Base-by-base conservation (phyloP, 2,113 vertebrate species). In the Alligator sinensis region DNA sequence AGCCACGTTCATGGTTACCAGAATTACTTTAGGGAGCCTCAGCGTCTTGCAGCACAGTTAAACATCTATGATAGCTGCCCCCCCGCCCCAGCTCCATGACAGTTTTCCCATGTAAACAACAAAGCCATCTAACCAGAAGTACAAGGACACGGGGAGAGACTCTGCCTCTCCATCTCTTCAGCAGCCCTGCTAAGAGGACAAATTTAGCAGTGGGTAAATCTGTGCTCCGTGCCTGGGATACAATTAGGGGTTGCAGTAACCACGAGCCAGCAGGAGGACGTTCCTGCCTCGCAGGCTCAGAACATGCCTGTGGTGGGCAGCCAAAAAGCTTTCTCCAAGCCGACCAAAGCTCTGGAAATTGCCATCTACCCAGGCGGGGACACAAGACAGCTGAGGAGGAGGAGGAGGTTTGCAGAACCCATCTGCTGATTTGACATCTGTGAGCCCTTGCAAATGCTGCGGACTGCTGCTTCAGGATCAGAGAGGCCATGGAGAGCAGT, bases 131-230 rank as follows among this genome's bases (percentile, higher is more conserved):
- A 66, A 60, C 74, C 38, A 62, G 34, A 27, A 47, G 11, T 10
- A 30, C 54, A 68, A 80, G 27, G 58, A n/a, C 70, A 80, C 9
- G 55, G 85, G 57, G 4, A 28, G 88, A 85, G 66, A 34, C 59
- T 27, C 57, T 59, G 16, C 0, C 0, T n/a, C 81, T 18, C 34
- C 2, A 1, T 4, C 63, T 70, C 30, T 70, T 78, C 60, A 76
- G 77, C 85, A 86, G 88, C 34, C 74, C 77, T 25, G 24, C 75
- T 87, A 89, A 24, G 47, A 34, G 87, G 94, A 89, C 72, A 93
- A 89, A 95, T 86, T 91, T 87, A 96, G 88, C 93, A 83, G 86
- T 80, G 78, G 84, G 61, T 57, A 88, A 90, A 93, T 30, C 57
- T 0, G 18, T 60, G 58, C 93, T 82, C 92, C 30, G 61, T 91